Percentiles rank a stretch among this genome's conserved stretches.
phyloP scores from a whole-genome alignment of 2,888 invertebrate genomes.

The Ernsta delagoae region DNA sequence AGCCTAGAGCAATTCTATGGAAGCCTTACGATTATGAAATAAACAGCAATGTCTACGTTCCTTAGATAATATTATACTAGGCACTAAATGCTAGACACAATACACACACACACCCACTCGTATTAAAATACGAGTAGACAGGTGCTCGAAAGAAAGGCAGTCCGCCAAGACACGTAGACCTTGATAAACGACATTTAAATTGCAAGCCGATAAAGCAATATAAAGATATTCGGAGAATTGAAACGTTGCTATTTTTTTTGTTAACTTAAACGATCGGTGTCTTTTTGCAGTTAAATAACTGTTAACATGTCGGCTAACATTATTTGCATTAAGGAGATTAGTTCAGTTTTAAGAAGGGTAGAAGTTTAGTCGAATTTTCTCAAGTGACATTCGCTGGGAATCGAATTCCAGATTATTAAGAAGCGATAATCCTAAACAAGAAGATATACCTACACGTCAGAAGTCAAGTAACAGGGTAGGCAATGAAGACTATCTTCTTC shows the following conservation, averaged over 20 bases:
- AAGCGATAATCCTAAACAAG: too few species aligned
- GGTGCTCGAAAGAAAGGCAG: slow-evolving; percentile 33
- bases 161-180: slow-evolving; percentile 21
- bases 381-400: too few species aligned
- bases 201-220: slow-evolving; percentile 32
- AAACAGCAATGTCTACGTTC: neutral
- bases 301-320: neutral
- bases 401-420: too few species aligned
- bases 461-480: too few species aligned
- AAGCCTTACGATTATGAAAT: neutral
- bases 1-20: too few species aligned
- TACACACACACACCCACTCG: neutral
- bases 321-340: neutral
- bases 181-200: slow-evolving; percentile 34
- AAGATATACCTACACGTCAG: too few species aligned
- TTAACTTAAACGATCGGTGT: neutral
- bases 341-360: too few species aligned
- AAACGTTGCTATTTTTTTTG: neutral
- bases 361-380: too few species aligned
- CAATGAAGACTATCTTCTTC: too few species aligned
- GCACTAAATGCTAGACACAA: neutral
- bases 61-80: neutral
- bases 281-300: neutral
- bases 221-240: slow-evolving; percentile 30
- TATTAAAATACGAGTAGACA: slow-evolving; percentile 16